phyloP scores from a whole-genome alignment of 2,888 invertebrate species.

The Nomada goodeniana region DNA sequence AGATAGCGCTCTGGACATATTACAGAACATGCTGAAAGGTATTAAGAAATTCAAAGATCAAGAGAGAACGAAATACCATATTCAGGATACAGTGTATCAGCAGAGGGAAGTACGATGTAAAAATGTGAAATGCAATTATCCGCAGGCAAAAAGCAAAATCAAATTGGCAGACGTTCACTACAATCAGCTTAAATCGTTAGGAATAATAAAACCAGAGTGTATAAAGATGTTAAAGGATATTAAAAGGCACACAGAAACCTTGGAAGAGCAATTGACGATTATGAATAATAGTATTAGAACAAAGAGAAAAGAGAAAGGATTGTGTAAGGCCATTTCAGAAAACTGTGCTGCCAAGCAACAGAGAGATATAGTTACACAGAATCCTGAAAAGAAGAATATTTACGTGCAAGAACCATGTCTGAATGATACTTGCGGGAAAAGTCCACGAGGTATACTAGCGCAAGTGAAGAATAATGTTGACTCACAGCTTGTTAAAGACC shows the following conservation, averaged over 20 bases:
- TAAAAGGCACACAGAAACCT: conserved; percentile 61
- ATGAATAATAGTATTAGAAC: conserved; percentile 62
- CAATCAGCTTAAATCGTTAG: neutral
- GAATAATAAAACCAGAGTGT: conserved; percentile 23
- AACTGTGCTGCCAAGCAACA: neutral
- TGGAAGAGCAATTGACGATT: conserved; percentile 63
- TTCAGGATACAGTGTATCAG: neutral
- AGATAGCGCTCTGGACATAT: conserved; percentile 1
- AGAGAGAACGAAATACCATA: neutral
- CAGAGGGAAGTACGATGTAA: neutral
- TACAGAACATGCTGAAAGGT: conserved; percentile 2
- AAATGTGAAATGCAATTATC: neutral
- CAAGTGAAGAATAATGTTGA: neutral
- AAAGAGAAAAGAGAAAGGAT: conserved; percentile 5
- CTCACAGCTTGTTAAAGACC: neutral
- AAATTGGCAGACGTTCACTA: neutral
- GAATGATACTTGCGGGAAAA: neutral
- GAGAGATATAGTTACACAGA: conserved; percentile 41
- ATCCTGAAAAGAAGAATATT: conserved; percentile 49
- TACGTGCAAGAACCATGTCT: conserved; percentile 28
- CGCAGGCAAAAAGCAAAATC: neutral
- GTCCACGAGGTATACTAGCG: neutral
- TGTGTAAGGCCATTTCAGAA: neutral
- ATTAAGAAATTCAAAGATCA: conserved; percentile 14
- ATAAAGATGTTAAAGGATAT: conserved; percentile 65